Percentiles rank a stretch among this genome's conserved stretches.
Evolutionary conservation across 1,140 invertebrate species (phyloP).

Genomic region (Diprion similis): DNA sequence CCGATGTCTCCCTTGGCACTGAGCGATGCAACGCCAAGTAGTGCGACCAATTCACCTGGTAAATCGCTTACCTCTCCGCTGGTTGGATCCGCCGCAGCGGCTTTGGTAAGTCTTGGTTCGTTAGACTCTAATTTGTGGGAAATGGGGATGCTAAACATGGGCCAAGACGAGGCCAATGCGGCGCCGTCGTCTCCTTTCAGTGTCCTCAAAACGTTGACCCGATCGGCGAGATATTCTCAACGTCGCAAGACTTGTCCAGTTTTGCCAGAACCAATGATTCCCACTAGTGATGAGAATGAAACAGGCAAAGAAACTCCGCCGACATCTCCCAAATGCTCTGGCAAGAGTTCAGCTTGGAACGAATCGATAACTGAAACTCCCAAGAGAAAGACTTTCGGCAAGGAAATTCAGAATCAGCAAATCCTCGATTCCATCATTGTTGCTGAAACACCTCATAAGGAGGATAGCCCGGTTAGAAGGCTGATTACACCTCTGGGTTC

Average conservation of each 20-base stretch:
- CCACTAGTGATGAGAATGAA: slow-evolving; percentile 10
- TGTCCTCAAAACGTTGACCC: slow-evolving; percentile 36
- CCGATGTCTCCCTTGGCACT: slow-evolving; percentile 49
- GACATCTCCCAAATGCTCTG: slow-evolving; percentile 5
- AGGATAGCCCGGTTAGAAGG: slow-evolving; percentile 33
- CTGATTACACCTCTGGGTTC: slow-evolving; percentile 50
- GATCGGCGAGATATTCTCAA: slow-evolving; percentile 37
- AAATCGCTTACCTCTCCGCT: slow-evolving; percentile 36
- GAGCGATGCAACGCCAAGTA: slow-evolving; percentile 37
- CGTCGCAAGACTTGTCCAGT: slow-evolving; percentile 26
- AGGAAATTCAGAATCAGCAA: slow-evolving; percentile 25
- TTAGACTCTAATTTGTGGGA: background rate
- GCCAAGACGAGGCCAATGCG: background rate
- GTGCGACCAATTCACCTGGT: slow-evolving; percentile 40
- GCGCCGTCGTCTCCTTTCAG: slow-evolving; percentile 35
- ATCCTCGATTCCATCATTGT: slow-evolving; percentile 10
- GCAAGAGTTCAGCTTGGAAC: slow-evolving; percentile 36
- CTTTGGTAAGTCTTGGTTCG: background rate
- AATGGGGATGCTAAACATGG: background rate
- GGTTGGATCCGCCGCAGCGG: slow-evolving; percentile 30
- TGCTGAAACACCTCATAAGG: slow-evolving; percentile 45
- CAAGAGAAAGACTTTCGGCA: slow-evolving; percentile 30
- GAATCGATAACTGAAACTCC: slow-evolving; percentile 37
- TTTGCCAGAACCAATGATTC: slow-evolving; percentile 25
- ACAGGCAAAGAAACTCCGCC: background rate